phyloP scores from a whole-genome alignment of 1,140 invertebrate genomes.

The Ostrea denselamellosa region DNA sequence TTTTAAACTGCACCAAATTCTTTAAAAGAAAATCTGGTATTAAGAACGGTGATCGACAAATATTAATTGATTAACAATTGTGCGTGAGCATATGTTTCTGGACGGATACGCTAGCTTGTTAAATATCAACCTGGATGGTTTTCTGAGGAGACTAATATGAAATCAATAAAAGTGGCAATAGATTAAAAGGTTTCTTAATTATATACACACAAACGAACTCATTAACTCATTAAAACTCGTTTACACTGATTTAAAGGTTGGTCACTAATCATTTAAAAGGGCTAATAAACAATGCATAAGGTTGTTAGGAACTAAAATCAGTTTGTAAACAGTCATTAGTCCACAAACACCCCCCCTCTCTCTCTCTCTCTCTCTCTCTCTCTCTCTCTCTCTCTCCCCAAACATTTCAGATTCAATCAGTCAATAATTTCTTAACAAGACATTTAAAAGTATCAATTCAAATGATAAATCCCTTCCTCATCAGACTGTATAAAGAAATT shows the following conservation, averaged over 20 bases:
- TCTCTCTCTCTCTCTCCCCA: not conserved
- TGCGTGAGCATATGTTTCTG: not conserved
- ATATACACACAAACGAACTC: not conserved
- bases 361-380: not conserved
- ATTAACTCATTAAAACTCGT: not conserved
- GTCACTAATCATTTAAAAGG: not conserved
- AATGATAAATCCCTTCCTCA: not conserved
- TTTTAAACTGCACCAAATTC: not conserved
- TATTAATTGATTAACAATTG: not conserved
- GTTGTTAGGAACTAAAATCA: not conserved
- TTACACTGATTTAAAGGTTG: not conserved
- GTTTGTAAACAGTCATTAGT: not conserved
- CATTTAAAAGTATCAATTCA: not conserved
- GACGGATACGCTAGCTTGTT: not conserved
- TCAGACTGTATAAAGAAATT: not conserved
- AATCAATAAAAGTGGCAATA: not conserved
- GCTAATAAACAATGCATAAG: not conserved
- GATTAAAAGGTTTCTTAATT: not conserved
- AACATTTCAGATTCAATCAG: not conserved
- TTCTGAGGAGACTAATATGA: not conserved
- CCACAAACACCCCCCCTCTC: not conserved
- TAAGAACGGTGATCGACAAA: too few relatives aligned
- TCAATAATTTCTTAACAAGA: not conserved
- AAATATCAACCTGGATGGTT: not conserved
- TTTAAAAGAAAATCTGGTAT: not conserved